A percentile compares a stretch with the other conserved stretches of the same genome.
These are phyloP conservation scores for Cromileptes altivelis DNA, from an alignment of 2,113 vertebrate species.

Conservation along the genomic window DNA sequence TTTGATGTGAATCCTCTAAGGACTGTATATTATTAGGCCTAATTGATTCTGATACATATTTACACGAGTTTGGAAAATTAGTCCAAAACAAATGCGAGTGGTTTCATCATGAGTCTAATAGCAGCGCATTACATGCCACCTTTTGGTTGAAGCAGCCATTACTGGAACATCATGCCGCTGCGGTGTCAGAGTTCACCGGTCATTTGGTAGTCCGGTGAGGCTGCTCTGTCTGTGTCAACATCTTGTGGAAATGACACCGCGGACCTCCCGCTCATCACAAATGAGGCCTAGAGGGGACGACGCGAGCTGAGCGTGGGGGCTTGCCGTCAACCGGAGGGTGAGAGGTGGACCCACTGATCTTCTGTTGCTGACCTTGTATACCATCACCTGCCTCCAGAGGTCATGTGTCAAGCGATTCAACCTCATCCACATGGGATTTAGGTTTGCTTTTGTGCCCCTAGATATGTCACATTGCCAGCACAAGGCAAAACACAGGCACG, in stretches of 20 bases:
- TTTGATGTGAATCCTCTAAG: slow-evolving; percentile 81
- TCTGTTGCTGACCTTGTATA: slow-evolving; percentile 48
- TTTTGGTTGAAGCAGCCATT: slow-evolving; percentile 35
- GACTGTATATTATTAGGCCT: slow-evolving; percentile 78
- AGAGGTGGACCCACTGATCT: slow-evolving; percentile 57
- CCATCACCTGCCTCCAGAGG: slow-evolving; percentile 29
- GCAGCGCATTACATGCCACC: background rate
- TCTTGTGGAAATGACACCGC: slow-evolving; percentile 50
- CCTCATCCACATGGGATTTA: slow-evolving; percentile 28
- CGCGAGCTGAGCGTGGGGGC: background rate
- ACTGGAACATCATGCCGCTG: background rate
- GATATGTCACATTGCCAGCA: slow-evolving; percentile 13
- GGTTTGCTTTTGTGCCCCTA: slow-evolving; percentile 40
- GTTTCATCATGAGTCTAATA: slow-evolving; percentile 48
- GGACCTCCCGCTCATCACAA: slow-evolving; percentile 63
- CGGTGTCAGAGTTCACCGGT: slow-evolving; percentile 52
- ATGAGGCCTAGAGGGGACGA: slow-evolving; percentile 63
- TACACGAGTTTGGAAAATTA: slow-evolving; percentile 70
- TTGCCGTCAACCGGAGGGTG: slow-evolving; percentile 43
- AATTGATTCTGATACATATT: slow-evolving; percentile 82
- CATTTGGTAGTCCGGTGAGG: slow-evolving; percentile 35
- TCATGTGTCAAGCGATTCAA: slow-evolving; percentile 48
- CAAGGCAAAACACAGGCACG: background rate
- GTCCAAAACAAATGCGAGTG: slow-evolving; percentile 59
- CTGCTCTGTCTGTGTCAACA: slow-evolving; percentile 44